A percentile compares a stretch with the other conserved stretches of the same genome.
Conservation (phyloP, 2,797 vertebrate genomes). For the Manis pentadactyla region DNA sequence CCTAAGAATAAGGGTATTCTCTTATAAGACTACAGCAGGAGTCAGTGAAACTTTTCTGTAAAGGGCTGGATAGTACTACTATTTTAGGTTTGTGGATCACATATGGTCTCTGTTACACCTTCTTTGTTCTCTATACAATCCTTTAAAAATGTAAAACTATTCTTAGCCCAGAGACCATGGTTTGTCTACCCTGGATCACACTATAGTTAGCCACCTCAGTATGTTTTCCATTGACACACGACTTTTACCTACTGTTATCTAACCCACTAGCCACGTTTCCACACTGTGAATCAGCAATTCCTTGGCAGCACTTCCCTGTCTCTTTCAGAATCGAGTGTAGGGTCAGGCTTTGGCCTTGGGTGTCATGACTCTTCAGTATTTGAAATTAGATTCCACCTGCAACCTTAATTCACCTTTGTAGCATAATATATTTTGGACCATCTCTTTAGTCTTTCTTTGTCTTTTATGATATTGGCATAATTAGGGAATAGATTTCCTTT, state of each 20-base stretch:
- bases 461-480: neutral
- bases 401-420: no score
- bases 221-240: neutral
- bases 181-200: neutral
- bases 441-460: neutral
- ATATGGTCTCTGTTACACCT: neutral
- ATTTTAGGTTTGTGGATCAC: neutral
- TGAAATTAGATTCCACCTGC: no score
- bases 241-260: neutral
- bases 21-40: neutral
- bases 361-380: neutral
- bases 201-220: neutral
- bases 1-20: neutral
- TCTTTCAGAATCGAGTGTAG: neutral
- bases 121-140: neutral
- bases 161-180: neutral
- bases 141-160: conserved; percentile 2
- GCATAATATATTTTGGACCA: neutral
- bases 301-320: neutral
- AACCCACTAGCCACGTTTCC: neutral
- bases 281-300: neutral
- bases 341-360: neutral
- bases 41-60: neutral
- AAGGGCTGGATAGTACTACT: neutral
- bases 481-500: neutral